Evolutionary conservation across 2,797 vertebrate genomes (phyloP).

Genomic region (Microctenopoma lineatum): DNA sequence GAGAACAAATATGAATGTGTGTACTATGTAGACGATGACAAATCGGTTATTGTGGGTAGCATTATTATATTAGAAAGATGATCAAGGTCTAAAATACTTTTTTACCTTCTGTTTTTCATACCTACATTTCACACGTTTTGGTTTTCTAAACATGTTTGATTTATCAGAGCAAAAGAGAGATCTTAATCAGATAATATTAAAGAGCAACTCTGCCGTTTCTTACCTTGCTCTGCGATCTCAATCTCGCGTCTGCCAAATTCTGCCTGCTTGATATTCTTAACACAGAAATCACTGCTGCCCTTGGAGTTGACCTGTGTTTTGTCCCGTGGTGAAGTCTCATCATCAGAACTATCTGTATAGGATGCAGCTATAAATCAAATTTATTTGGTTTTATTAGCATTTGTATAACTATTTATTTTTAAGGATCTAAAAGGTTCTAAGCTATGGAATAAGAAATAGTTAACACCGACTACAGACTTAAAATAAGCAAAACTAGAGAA

Average conservation of each 20-base stretch:
- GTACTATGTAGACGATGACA: not conserved
- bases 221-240: conserved; percentile 96
- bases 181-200: not conserved
- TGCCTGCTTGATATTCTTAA: conserved; percentile 96
- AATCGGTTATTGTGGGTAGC: not conserved
- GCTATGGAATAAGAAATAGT: no score
- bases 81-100: not conserved
- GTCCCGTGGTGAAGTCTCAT: conserved; percentile 93
- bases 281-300: conserved; percentile 94
- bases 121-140: not conserved
- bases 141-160: not conserved
- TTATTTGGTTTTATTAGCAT: no score
- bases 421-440: no score
- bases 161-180: not conserved
- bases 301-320: conserved; percentile 93
- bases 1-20: conserved; percentile 16
- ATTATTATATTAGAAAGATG: not conserved
- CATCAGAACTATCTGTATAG: conserved; percentile 95
- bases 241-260: conserved; percentile 96
- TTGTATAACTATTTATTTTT: no score
- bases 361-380: conserved; percentile 85
- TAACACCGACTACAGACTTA: no score
- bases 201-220: not conserved
- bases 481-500: no score
- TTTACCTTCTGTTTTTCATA: not conserved